A percentile compares a stretch with the other conserved stretches of the same genome.
phyloP scores from a whole-genome alignment of 2,113 vertebrate species.

The Hylia prasina region DNA sequence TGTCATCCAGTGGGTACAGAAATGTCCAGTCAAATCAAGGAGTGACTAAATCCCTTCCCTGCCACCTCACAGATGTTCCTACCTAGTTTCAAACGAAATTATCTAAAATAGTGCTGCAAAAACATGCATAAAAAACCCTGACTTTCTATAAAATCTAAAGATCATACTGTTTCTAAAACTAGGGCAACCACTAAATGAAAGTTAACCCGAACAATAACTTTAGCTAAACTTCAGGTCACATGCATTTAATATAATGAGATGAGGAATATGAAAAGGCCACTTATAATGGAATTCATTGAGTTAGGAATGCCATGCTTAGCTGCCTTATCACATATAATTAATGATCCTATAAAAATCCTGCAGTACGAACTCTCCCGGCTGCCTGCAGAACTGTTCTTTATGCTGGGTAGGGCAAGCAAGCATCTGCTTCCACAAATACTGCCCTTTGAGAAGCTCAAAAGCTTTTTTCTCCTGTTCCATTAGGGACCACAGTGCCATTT shows the following conservation, averaged over 20 bases:
- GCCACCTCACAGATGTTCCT: not conserved
- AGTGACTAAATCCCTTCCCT: conserved; percentile 33
- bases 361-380: conserved; percentile 42
- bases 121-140: conserved; percentile 11
- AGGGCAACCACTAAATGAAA: conserved; percentile 67
- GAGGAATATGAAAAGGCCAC: conserved; percentile 73
- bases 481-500: conserved; percentile 41
- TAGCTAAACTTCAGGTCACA: conserved; percentile 68
- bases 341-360: conserved; percentile 68
- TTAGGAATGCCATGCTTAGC: conserved; percentile 68
- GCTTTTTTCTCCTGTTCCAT: not conserved
- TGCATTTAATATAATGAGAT: conserved; percentile 70
- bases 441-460: conserved; percentile 57
- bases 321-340: conserved; percentile 72
- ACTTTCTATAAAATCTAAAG: conserved; percentile 65
- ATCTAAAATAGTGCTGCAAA: conserved; percentile 47
- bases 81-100: conserved; percentile 7
- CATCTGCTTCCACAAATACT: conserved; percentile 50
- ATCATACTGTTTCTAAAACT: conserved; percentile 67
- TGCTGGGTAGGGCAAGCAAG: conserved; percentile 48
- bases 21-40: conserved; percentile 45
- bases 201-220: conserved; percentile 71
- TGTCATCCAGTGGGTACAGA: conserved; percentile 15
- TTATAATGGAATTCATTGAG: conserved; percentile 68
- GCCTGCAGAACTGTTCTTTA: conserved; percentile 46